These are phyloP conservation scores for Myotis pilosus DNA, from an alignment of 2,797 vertebrate genomes.

Conservation along the genomic window DNA sequence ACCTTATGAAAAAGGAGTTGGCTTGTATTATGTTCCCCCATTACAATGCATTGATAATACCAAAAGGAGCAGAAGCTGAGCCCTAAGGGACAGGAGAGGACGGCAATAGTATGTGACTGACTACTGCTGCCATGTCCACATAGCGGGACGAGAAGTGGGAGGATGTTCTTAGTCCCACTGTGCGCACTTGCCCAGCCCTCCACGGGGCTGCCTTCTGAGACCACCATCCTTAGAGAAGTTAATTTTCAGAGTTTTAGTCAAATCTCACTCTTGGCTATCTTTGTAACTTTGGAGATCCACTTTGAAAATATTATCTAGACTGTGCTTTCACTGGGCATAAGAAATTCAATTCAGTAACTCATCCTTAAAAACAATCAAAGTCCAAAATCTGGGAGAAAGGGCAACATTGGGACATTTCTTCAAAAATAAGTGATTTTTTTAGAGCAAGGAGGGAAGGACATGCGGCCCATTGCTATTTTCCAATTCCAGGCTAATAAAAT, in stretches of 20 bases:
- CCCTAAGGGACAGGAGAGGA: not conserved
- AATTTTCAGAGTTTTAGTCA: not conserved
- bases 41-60: not conserved
- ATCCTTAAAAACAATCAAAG: not conserved
- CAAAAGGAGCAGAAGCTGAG: not conserved
- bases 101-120: accelerated
- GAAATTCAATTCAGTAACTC: not conserved
- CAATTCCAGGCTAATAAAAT: slow-evolving; percentile 29
- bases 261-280: not conserved
- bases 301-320: not conserved
- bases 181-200: not conserved
- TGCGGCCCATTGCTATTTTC: not conserved
- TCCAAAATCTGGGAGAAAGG: not conserved
- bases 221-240: not conserved
- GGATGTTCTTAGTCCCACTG: not conserved
- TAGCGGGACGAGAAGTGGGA: too few species aligned
- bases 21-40: not conserved
- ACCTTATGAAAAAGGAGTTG: too few species aligned
- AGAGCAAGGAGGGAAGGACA: not conserved
- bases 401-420: not conserved
- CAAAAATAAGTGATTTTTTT: not conserved
- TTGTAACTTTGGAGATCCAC: not conserved
- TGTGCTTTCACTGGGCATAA: not conserved
- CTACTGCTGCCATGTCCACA: accelerated
- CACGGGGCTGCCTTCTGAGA: not conserved